Evolutionary conservation across 2,888 invertebrate genomes (phyloP), one percentile per base, ranked within the genome.

Genomic region (Dynastes hyllus): DNA sequence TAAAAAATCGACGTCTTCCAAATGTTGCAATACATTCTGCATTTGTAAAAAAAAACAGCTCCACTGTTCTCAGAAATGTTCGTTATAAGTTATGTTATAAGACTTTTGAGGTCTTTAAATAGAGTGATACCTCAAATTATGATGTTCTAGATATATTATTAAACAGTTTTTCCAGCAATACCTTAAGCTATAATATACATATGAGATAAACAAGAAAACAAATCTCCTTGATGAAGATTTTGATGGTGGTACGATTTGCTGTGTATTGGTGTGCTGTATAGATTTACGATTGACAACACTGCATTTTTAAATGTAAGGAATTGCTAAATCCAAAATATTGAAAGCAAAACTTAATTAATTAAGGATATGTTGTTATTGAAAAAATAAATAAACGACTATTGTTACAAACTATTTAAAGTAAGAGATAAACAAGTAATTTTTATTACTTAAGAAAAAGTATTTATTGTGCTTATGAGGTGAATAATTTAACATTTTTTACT

Each of bases 1-100:
- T 22, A 22, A 37, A 76, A 71, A 70, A 71, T 58, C 70, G 45
- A 76, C 69, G 79, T 79, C 79, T 79, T 79, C 77, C 77, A 76
- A 61, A 50, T 40, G 67, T 16, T 65, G 27, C 27, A 27, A 58
- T 58, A 58, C 58, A 58, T 27, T 5, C 2, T 51, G 9, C 51
- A 51, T 51, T 51, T 51, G 2, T 13, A 53, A 53, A 53, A 6
- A 16, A 1, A 16, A 53, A 53, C n/a, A 16, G 16, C 16, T 53
- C 2, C n/a, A 53, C 2, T 16, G 16, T 53, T n/a, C n/a, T 4
- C n/a, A 4, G 53, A 53, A 16, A 53, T n/a, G 5, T 16, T 16
- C n/a, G 11, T 51, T 9, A 2, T 9, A 51, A 51, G 9, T 51
- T 11, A 22, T 51, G 6, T 2, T 51, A 53, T 4, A 5, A 16